These are phyloP conservation scores for Galeruca laticollis DNA, from an alignment of 2,888 invertebrate genomes.

Conservation along the genomic window DNA sequence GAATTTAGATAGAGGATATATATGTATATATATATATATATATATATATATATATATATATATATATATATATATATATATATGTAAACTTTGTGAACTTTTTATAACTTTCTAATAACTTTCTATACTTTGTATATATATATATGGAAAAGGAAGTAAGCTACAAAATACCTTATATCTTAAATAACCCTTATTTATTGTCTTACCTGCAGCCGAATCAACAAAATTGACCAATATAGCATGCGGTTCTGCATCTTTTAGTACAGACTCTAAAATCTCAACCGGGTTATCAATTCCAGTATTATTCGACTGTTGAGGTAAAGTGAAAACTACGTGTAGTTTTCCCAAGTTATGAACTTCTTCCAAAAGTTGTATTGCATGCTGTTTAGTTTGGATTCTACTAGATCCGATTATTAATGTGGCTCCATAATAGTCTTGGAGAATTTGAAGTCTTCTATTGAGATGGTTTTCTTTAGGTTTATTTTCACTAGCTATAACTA, in stretches of 20 bases:
- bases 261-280: conserved; percentile 60
- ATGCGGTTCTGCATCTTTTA: conserved; percentile 61
- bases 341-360: conserved; percentile 58
- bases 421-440: conserved; percentile 59
- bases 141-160: no score
- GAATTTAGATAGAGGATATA: no score
- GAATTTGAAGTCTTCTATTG: conserved; percentile 59
- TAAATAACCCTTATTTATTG: neutral
- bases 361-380: conserved; percentile 55
- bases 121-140: no score
- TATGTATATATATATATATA: no score
- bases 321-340: conserved; percentile 59
- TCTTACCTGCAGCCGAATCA: conserved; percentile 55
- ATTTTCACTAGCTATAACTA: conserved; percentile 83
- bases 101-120: no score
- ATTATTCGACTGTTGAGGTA: conserved; percentile 55
- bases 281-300: conserved; percentile 58
- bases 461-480: conserved; percentile 81
- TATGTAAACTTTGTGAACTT: no score
- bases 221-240: conserved; percentile 62
- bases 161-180: no score
- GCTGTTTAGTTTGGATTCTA: conserved; percentile 58
- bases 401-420: conserved; percentile 59
- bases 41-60: no score
- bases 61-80: no score